Percentiles rank a stretch among this genome's conserved stretches.
Conservation (phyloP, 2,888 invertebrate genomes). For the Norana najaformis region DNA sequence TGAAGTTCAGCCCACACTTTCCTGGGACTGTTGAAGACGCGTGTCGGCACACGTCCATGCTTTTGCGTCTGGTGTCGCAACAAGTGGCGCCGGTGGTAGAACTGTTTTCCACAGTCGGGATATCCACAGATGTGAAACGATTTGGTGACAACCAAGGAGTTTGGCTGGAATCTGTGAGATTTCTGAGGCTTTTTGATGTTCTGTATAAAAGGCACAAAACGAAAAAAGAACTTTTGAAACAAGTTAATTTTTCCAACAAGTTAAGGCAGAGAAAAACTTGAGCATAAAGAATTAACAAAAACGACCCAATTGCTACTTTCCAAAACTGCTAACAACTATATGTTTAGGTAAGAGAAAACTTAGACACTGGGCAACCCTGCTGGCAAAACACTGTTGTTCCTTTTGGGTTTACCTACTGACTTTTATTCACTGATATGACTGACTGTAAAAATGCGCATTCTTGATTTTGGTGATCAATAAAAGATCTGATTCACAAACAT, state of each 20-base stretch:
- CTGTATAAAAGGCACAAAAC: not conserved
- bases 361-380: no score
- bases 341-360: not conserved
- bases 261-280: not conserved
- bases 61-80: slow-evolving; percentile 32
- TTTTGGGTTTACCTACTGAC: no score
- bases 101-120: slow-evolving; percentile 29
- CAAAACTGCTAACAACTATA: not conserved
- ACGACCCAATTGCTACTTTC: no score
- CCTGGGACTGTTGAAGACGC: not conserved
- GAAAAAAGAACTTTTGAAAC: not conserved
- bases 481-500: no score
- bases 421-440: no score
- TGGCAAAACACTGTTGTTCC: no score
- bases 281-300: not conserved
- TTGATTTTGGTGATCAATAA: no score
- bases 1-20: not conserved
- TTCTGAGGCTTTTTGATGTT: slow-evolving; percentile 4
- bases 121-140: slow-evolving; percentile 32
- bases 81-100: slow-evolving; percentile 29
- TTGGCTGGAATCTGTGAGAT: not conserved
- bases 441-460: no score
- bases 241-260: not conserved
- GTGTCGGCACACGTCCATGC: slow-evolving; percentile 27
- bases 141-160: not conserved